Base-by-base conservation (phyloP, 2,797 vertebrate species). In the Melopsittacus undulatus region DNA sequence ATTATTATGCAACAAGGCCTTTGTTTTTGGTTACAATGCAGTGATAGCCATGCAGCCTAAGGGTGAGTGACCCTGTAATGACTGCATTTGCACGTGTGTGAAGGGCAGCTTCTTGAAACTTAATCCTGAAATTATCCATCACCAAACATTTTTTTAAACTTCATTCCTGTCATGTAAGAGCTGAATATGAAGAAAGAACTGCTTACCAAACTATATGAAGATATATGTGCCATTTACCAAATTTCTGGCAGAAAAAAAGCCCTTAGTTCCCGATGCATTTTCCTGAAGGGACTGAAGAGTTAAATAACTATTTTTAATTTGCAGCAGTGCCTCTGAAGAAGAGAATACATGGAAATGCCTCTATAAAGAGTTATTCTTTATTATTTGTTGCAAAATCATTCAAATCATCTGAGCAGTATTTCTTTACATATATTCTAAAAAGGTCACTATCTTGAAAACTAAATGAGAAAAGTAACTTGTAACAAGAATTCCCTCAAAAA, bases 281-380 rank as follows among this genome's bases (percentile, higher is more conserved):
- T 88, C 40, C n/a, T 78, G 54, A 86, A 81, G 69, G 42, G 21
- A 81, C 13, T 66, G 51, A 79, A 63, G 38, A 77, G 20, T 54
- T 69, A 69, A 90, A 45, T 83, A 78, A 88, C 32, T 24, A 62
- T 30, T 49, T 95, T 73, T 82, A 84, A 69, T 63, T 93, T 93
- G 46, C 69, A 92, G 70, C 66, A 88, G 13, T 76, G 30, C 75
- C 70, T 62, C 87, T 63, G 57, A 84, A 76, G 85, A 93, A 8
- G 51, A 72, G 23, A 69, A 54, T 43, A 81, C 22, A 51, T 43
- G 46, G 49, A 73, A 84, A 77, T 57, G 7, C 9, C 42, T 74
- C 34, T 75, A 76, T 43, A 30, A 51, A 26, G 64, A 88, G 16
- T 52, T 86, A 32, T 13, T 70, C 13, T 46, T 86, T 73, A 57